These are phyloP conservation scores for Argopecten irradians DNA, from an alignment of 1,140 invertebrate species.

Conservation along the genomic window DNA sequence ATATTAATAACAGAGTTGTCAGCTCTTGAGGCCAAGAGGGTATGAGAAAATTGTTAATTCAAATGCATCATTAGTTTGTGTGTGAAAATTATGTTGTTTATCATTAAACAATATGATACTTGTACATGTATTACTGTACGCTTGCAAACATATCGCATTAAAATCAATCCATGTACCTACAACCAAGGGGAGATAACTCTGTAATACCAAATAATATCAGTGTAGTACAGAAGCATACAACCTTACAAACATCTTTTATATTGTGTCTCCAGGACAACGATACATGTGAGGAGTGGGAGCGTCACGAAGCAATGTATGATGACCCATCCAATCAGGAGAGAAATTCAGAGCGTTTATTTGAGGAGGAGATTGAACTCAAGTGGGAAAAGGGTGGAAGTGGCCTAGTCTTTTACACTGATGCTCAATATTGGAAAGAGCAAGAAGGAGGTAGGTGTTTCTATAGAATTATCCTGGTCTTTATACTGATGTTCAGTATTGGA, in stretches of 20 bases:
- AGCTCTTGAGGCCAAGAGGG: no score
- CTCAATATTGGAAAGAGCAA: constrained; percentile 80
- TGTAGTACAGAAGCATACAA: background rate
- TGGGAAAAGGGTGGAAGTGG: constrained; percentile 84
- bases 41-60: no score
- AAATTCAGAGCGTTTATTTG: constrained; percentile 78
- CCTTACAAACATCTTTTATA: background rate
- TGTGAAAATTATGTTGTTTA: no score
- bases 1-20: no score
- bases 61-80: no score
- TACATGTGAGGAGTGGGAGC: constrained; percentile 77
- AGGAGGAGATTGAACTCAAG: constrained; percentile 81
- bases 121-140: no score
- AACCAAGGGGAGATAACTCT: no score
- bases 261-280: constrained; percentile 66
- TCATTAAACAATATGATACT: no score
- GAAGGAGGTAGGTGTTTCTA: constrained; percentile 73
- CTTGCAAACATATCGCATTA: no score
- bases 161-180: no score
- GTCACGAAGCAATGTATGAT: constrained; percentile 81
- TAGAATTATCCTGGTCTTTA: no score
- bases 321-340: constrained; percentile 80
- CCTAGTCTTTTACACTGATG: constrained; percentile 83
- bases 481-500: no score
- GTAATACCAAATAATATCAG: background rate